Conservation (phyloP, 1,140 invertebrate species). For the Brachionus manjavacas region DNA sequence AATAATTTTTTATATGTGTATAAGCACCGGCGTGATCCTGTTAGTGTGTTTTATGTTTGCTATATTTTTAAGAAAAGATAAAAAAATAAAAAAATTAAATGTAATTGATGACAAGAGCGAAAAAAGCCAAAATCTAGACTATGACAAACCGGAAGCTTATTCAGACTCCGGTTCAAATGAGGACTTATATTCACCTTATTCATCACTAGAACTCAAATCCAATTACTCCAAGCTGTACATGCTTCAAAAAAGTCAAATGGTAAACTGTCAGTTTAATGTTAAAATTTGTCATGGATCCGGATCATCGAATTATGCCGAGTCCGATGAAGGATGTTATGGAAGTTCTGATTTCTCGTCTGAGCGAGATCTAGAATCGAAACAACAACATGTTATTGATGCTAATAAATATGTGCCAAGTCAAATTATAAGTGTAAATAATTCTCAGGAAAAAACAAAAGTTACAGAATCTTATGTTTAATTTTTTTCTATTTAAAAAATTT, state of each 20-base stretch:
- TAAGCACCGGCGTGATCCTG: background rate
- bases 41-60: background rate
- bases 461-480: background rate
- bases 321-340: constrained; percentile 24
- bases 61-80: background rate
- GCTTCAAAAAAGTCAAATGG: background rate
- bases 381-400: background rate
- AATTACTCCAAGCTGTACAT: background rate
- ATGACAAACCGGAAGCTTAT: background rate
- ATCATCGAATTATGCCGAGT: constrained; percentile 19
- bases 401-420: background rate
- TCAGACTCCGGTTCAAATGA: background rate
- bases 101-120: background rate
- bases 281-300: background rate
- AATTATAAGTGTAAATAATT: background rate
- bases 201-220: background rate
- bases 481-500: background rate
- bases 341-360: constrained; percentile 36
- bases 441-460: background rate
- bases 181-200: background rate
- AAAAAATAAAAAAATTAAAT: background rate
- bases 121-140: background rate
- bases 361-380: background rate
- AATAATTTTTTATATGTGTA: background rate
- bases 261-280: background rate